These are phyloP conservation scores for Arctopsyche grandis DNA, from an alignment of 1,140 invertebrate species.

Conservation along the genomic window DNA sequence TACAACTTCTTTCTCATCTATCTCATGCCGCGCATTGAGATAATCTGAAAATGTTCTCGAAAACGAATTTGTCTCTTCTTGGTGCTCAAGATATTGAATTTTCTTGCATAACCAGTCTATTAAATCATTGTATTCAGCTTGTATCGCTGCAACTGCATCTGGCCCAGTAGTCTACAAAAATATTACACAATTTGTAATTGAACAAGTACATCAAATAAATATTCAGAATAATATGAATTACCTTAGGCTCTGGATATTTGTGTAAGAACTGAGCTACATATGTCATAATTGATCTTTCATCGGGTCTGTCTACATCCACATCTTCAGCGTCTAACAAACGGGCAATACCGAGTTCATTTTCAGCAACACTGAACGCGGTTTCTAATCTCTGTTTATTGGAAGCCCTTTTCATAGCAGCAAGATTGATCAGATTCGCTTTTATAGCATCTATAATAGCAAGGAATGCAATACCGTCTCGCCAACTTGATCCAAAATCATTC, in stretches of 20 bases:
- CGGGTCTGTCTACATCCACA: constrained; percentile 95
- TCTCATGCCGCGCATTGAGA: constrained; percentile 74
- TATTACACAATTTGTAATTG: constrained; percentile 25
- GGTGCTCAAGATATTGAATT: constrained; percentile 75
- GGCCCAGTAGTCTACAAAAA: constrained; percentile 67
- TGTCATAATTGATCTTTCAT: constrained; percentile 99
- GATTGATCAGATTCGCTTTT: constrained; percentile 91
- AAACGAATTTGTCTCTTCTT: constrained; percentile 73
- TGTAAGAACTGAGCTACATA: constrained; percentile 99
- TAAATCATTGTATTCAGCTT: constrained; percentile 83
- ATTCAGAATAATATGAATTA: constrained; percentile 49
- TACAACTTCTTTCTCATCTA: constrained; percentile 72
- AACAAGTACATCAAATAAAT: background rate
- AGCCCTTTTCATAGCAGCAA: constrained; percentile 80
- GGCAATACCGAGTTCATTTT: constrained; percentile 92
- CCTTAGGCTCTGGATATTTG: constrained; percentile 89
- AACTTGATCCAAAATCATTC: constrained; percentile 95
- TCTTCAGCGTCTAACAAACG: constrained; percentile 94
- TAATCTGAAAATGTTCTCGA: constrained; percentile 78
- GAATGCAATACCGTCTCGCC: constrained; percentile 97
- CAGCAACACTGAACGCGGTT: constrained; percentile 93
- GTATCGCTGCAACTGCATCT: constrained; percentile 78
- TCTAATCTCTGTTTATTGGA: constrained; percentile 87
- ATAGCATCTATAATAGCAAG: constrained; percentile 96
- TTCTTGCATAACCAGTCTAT: constrained; percentile 84